These are phyloP conservation scores for Peromyscus eremicus DNA, from an alignment of 2,797 vertebrate species.

Conservation along the genomic window DNA sequence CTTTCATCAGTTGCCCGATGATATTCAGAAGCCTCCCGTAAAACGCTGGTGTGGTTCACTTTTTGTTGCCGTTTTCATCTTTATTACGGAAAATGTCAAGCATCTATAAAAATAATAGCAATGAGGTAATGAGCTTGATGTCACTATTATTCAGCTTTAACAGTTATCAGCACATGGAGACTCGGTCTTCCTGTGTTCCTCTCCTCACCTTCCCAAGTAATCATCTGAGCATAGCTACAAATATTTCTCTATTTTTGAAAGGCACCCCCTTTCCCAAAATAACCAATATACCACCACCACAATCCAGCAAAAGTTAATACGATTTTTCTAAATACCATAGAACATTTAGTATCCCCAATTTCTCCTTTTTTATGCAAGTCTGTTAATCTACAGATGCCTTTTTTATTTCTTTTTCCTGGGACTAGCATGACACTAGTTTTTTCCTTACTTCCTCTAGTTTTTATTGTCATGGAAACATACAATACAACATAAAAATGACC, in stretches of 20 bases:
- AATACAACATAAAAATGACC: neutral
- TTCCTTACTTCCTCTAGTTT: neutral
- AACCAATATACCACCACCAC: neutral
- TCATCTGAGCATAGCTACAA: neutral
- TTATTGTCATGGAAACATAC: neutral
- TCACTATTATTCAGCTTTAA: neutral
- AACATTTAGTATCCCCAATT: neutral
- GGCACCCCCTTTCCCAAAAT: neutral
- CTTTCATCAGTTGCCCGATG: neutral
- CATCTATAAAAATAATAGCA: neutral
- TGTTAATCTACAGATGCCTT: neutral
- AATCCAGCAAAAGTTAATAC: neutral
- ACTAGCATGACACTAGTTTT: neutral
- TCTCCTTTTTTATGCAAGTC: neutral
- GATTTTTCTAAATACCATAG: neutral
- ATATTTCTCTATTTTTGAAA: conserved; percentile 12
- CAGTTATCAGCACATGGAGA: neutral
- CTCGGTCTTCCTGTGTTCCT: neutral
- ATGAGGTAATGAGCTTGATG: neutral
- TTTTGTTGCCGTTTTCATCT: conserved; percentile 11
- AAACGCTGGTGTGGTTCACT: neutral
- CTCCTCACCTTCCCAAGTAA: neutral
- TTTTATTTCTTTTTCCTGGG: neutral
- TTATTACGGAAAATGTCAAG: neutral
- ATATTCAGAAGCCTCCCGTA: neutral